Evolutionary conservation across 1,140 invertebrate species (phyloP).

Genomic region (honey bee (Apis mellifera)): Amel_HAv3.1 CM009931.2:5221501-5222000

Average conservation of each 20-base stretch:
- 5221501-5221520: slow-evolving; percentile 70
- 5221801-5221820: not conserved
- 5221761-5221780: slow-evolving; percentile 21
- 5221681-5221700: not conserved
- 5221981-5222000: no score
- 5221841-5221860: not conserved
- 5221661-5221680: not conserved
- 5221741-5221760: slow-evolving; percentile 14
- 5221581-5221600: slow-evolving; percentile 66
- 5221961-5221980: no score
- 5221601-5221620: slow-evolving; percentile 68
- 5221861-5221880: no score
- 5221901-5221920: no score
- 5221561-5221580: slow-evolving; percentile 62
- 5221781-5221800: not conserved
- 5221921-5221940: no score
- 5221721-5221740: slow-evolving; percentile 17
- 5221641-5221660: slow-evolving; percentile 2
- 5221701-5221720: not conserved
- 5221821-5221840: not conserved
- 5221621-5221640: slow-evolving; percentile 64
- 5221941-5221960: no score
- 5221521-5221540: slow-evolving; percentile 68
- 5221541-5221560: slow-evolving; percentile 69
- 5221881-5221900: no score